Evolutionary conservation across 2,113 vertebrate species (phyloP).

Genomic region (Apodemus speciosus): DNA sequence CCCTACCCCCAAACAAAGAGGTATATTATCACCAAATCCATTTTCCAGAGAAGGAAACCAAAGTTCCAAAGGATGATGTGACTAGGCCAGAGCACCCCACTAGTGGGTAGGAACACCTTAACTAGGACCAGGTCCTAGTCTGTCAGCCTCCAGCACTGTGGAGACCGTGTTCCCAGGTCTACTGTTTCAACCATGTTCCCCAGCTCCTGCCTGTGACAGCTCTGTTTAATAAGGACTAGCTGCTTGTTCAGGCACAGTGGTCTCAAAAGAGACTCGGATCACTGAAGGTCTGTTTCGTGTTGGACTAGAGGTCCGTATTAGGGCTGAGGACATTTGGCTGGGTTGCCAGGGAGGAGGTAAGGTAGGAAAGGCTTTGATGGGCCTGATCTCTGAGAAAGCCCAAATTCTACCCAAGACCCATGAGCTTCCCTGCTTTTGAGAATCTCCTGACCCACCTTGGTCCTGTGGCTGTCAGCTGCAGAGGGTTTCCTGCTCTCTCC

Average conservation of each 20-base stretch:
- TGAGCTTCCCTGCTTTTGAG: background rate
- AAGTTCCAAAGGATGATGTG: background rate
- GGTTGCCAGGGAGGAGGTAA: background rate
- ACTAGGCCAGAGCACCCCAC: background rate
- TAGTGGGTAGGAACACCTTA: no score
- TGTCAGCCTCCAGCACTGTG: rapidly evolving
- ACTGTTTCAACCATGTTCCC: background rate
- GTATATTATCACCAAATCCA: background rate
- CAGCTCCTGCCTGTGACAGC: background rate
- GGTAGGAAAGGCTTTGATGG: background rate
- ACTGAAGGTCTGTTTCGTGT: background rate
- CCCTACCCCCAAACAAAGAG: background rate
- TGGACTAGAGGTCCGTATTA: background rate
- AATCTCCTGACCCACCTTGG: background rate
- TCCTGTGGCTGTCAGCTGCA: background rate
- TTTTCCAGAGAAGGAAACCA: background rate
- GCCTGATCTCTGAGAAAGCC: background rate
- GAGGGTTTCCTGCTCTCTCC: background rate
- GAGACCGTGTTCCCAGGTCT: background rate
- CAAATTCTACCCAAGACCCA: background rate
- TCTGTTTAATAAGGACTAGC: background rate
- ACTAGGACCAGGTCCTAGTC: background rate
- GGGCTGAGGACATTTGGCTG: background rate
- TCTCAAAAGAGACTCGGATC: background rate
- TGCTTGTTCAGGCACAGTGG: rapidly evolving